phyloP scores from a whole-genome alignment of 2,113 vertebrate genomes.

The Sebastes fasciatus region DNA sequence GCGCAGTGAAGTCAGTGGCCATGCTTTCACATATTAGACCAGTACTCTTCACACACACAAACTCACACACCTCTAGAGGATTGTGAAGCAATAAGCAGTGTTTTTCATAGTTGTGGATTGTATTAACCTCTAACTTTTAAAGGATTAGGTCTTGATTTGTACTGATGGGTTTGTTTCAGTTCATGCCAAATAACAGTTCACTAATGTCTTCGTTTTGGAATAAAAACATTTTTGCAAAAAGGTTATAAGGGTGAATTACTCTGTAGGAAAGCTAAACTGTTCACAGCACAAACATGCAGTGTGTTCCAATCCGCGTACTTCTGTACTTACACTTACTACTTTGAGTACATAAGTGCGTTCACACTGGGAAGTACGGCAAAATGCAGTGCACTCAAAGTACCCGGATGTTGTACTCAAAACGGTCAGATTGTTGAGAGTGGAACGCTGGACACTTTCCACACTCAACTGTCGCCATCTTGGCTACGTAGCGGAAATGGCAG shows the following conservation, averaged over 20 bases:
- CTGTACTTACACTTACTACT: too few relatives aligned
- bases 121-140: background rate
- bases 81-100: background rate
- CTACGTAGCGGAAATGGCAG: too few relatives aligned
- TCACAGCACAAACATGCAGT: background rate
- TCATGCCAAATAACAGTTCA: background rate
- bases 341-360: too few relatives aligned
- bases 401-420: too few relatives aligned
- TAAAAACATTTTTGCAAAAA: background rate
- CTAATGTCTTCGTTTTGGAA: background rate
- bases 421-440: too few relatives aligned
- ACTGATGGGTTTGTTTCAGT: background rate
- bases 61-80: background rate
- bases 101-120: background rate
- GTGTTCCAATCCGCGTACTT: too few relatives aligned
- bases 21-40: constrained; percentile 23
- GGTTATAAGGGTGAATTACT: background rate
- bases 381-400: too few relatives aligned
- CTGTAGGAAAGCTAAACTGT: background rate
- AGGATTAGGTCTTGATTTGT: constrained; percentile 13
- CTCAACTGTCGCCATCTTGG: too few relatives aligned
- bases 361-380: too few relatives aligned
- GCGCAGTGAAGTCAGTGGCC: constrained; percentile 42
- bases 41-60: constrained; percentile 1
- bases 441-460: too few relatives aligned